Percentiles rank a stretch among this genome's conserved stretches.
Conservation (phyloP, 2,888 invertebrate genomes). For the Acheta domesticus region DNA sequence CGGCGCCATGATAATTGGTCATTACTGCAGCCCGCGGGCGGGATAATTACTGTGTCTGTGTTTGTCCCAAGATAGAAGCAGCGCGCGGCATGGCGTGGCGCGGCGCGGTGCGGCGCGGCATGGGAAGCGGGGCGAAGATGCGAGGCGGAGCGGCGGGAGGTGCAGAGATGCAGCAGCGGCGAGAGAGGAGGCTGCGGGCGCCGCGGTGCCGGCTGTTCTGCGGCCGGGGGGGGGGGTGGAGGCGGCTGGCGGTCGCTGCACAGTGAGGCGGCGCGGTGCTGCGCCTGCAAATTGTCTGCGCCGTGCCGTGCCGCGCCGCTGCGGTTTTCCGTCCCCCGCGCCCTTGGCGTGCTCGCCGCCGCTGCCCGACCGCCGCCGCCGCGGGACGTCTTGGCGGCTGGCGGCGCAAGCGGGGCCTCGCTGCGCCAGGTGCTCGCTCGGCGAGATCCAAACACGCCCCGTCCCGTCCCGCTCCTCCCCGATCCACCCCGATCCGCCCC, state of each 20-base stretch:
- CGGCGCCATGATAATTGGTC: constrained; percentile 18
- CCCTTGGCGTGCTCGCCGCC: neutral
- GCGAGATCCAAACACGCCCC: too few relatives aligned
- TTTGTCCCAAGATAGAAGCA: neutral
- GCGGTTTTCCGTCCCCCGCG: neutral
- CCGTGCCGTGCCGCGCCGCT: neutral
- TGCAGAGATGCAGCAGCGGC: neutral
- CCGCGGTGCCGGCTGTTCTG: neutral
- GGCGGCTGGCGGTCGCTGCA: neutral
- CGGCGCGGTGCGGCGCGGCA: neutral
- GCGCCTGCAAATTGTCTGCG: neutral
- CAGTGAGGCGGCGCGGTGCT: neutral
- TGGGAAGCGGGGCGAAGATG: neutral
- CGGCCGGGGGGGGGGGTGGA: neutral
- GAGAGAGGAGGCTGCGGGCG: neutral
- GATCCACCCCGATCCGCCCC: too few relatives aligned
- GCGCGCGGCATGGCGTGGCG: neutral
- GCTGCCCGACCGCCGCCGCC: neutral
- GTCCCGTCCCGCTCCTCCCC: too few relatives aligned
- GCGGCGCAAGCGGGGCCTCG: too few relatives aligned
- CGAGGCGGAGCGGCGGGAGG: neutral
- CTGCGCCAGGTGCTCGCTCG: too few relatives aligned
- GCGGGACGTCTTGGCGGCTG: too few relatives aligned
- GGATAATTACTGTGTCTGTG: constrained; percentile 18
- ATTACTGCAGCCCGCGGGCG: constrained; percentile 18